Conservation (phyloP, 2,113 vertebrate species). For the Solenodon paradoxus region DNA sequence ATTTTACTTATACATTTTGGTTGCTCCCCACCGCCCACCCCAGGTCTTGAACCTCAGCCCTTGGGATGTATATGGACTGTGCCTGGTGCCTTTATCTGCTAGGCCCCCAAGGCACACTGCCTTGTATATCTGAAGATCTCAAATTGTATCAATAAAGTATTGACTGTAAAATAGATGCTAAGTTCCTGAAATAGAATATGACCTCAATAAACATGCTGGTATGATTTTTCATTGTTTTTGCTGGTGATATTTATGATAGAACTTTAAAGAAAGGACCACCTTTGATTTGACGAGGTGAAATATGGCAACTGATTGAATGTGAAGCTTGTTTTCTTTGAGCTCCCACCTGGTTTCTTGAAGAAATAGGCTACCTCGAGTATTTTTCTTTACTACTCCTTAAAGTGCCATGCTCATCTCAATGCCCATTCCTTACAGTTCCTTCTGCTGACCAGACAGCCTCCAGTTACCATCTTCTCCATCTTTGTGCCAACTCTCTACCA, state of each 20-base stretch:
- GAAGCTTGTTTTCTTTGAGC: not conserved
- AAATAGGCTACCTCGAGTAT: not conserved
- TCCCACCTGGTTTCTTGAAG: not conserved
- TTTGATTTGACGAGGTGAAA: not conserved
- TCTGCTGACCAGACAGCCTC: not conserved
- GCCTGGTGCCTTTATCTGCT: too few species aligned
- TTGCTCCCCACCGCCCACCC: too few species aligned
- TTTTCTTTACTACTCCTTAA: not conserved
- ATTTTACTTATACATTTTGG: too few species aligned
- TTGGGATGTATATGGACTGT: too few species aligned
- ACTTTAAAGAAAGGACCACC: not conserved
- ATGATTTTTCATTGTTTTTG: not conserved
- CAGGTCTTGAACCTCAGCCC: too few species aligned
- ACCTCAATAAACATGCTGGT: not conserved
- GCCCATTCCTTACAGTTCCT: rapidly evolving
- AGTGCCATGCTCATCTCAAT: not conserved
- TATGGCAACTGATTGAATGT: not conserved
- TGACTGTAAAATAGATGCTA: not conserved
- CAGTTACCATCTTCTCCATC: not conserved
- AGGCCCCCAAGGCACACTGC: too few species aligned
- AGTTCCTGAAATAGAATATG: not conserved
- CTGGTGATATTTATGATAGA: not conserved
- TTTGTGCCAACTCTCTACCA: not conserved
- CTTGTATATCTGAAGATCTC: too few species aligned
- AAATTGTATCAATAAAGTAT: not conserved